phyloP scores from a whole-genome alignment of 2,113 vertebrate species.

The Neolamprologus hecqui region DNA sequence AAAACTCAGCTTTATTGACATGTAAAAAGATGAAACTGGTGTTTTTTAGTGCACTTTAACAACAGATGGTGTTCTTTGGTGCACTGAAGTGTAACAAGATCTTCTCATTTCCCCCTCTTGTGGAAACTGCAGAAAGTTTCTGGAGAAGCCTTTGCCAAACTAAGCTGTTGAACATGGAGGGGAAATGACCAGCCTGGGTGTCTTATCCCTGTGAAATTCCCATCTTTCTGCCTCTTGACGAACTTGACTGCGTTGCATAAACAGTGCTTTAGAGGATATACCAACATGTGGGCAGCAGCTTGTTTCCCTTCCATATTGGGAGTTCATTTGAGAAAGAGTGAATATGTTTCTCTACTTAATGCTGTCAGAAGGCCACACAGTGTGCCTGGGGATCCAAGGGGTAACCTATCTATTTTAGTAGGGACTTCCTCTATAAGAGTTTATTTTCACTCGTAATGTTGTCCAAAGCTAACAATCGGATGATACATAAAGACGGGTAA shows the following conservation, averaged over 20 bases:
- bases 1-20: not conserved
- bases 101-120: constrained; percentile 26
- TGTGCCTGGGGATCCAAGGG: constrained; percentile 31
- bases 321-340: not conserved
- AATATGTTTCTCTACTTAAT: constrained; percentile 38
- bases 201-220: constrained; percentile 56
- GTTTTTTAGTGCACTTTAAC: not conserved
- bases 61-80: not conserved
- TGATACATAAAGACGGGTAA: constrained; percentile 38
- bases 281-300: constrained; percentile 21
- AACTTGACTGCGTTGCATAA: constrained; percentile 18
- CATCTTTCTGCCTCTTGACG: constrained; percentile 32
- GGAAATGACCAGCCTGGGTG: not conserved
- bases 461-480: constrained; percentile 69
- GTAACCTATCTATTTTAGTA: constrained; percentile 65
- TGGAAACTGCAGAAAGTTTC: constrained; percentile 43
- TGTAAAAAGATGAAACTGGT: not conserved
- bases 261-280: constrained; percentile 24
- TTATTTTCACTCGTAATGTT: constrained; percentile 61
- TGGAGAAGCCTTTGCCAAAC: constrained; percentile 36
- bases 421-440: constrained; percentile 69
- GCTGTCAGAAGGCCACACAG: constrained; percentile 64
- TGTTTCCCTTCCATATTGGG: constrained; percentile 16
- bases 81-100: not conserved
- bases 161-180: constrained; percentile 33